phyloP scores from a whole-genome alignment of 2,113 vertebrate genomes.

The Rhipidura dahli region DNA sequence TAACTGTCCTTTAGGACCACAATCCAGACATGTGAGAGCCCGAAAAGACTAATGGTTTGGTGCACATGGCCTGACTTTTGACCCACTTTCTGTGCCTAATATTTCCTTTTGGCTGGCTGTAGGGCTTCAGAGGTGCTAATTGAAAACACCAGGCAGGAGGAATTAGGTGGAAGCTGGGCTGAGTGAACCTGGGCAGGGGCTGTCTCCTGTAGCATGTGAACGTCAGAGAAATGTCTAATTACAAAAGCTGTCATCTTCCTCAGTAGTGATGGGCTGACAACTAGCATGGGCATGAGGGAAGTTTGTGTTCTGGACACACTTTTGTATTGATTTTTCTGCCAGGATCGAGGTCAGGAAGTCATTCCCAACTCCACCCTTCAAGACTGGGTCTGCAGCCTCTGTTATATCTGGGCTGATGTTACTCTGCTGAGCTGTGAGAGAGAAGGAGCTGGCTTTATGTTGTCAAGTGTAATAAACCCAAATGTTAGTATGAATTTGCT shows the following conservation, averaged over 20 bases:
- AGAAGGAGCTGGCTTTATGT: constrained; percentile 5
- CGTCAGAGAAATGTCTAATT: background rate
- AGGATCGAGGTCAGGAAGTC: background rate
- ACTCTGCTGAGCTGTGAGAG: background rate
- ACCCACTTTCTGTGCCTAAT: background rate
- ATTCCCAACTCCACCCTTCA: background rate
- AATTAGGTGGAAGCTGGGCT: background rate
- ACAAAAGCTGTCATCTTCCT: background rate
- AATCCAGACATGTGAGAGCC: background rate
- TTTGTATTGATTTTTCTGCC: background rate
- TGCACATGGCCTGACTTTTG: constrained; percentile 9
- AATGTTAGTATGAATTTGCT: constrained; percentile 51
- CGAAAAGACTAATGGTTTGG: background rate
- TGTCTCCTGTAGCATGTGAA: background rate
- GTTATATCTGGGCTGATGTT: background rate
- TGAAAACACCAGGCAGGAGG: background rate
- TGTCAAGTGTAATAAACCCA: constrained; percentile 38
- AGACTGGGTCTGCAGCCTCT: background rate
- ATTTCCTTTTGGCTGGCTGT: background rate
- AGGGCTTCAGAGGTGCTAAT: constrained; percentile 9
- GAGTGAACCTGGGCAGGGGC: background rate
- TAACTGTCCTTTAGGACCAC: background rate
- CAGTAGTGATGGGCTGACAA: background rate
- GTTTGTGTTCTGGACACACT: background rate
- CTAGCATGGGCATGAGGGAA: background rate